Percentiles rank a stretch among this genome's conserved stretches.
Evolutionary conservation across 1,140 invertebrate genomes (phyloP).

Genomic region (Homalodisca vitripennis): DNA sequence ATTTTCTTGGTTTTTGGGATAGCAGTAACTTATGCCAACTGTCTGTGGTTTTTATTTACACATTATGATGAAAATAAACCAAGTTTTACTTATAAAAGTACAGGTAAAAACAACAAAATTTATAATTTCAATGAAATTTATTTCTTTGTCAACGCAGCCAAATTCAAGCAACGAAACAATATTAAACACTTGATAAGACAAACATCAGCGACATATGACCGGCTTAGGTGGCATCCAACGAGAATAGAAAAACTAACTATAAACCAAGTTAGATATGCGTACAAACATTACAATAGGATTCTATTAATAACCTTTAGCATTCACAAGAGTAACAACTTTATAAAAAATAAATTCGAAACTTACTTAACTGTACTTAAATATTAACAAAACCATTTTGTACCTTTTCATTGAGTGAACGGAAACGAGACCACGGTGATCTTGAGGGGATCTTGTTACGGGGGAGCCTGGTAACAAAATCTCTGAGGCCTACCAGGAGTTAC

Average conservation of each 20-base stretch:
- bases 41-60: too few species aligned
- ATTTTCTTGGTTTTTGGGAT: too few species aligned
- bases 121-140: constrained; percentile 28
- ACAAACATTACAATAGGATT: constrained; percentile 21
- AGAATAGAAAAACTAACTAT: constrained; percentile 22
- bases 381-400: constrained; percentile 28
- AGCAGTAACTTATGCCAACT: too few species aligned
- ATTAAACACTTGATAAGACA: constrained; percentile 26
- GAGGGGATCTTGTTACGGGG: not conserved
- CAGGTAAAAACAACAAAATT: not conserved
- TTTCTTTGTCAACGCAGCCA: constrained; percentile 31
- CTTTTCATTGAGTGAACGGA: constrained; percentile 19
- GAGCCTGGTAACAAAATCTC: constrained; percentile 14
- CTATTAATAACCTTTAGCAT: constrained; percentile 29
- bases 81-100: too few species aligned
- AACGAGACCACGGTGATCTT: constrained; percentile 14
- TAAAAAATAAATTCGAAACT: constrained; percentile 29
- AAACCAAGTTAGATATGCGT: constrained; percentile 25
- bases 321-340: constrained; percentile 28
- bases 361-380: constrained; percentile 27
- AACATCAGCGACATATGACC: constrained; percentile 30
- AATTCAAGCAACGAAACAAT: constrained; percentile 31
- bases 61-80: too few species aligned
- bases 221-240: constrained; percentile 13
- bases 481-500: not conserved